phyloP scores from a whole-genome alignment of 53 echinoderm and acorn worm genomes.

The Actinopyga echinites region DNA sequence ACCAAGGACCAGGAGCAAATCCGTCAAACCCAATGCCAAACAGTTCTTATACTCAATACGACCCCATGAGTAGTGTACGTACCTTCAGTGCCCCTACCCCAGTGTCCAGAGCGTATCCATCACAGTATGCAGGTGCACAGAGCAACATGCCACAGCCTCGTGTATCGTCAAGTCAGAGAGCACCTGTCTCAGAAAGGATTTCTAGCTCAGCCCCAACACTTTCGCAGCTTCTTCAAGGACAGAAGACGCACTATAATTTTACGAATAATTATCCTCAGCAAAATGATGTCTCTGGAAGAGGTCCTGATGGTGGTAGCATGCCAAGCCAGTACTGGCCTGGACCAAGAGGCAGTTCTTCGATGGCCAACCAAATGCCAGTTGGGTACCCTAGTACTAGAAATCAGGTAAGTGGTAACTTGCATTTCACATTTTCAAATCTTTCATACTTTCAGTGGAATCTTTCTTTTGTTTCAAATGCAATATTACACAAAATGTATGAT shows the following conservation, averaged over 20 bases:
- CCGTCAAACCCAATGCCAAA: conserved; percentile 58
- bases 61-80: conserved; percentile 65
- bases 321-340: conserved; percentile 33
- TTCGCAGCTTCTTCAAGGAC: conserved; percentile 99
- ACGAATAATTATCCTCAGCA: conserved; percentile 80
- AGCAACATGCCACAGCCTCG: conserved; percentile 39
- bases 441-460: too few species aligned
- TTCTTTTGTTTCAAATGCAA: too few species aligned
- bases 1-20: conserved; percentile 47
- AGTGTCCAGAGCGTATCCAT: conserved; percentile 60
- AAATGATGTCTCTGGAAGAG: conserved; percentile 71
- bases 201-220: conserved; percentile 98
- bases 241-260: conserved; percentile 87
- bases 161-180: conserved; percentile 35
- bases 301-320: conserved; percentile 72
- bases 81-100: conserved; percentile 54
- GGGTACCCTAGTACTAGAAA: conserved; percentile 7
- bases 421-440: too few species aligned
- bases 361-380: conserved; percentile 40
- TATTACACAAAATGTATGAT: too few species aligned
- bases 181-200: conserved; percentile 77
- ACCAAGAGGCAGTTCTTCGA: conserved; percentile 23
- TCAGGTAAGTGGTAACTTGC: not conserved
- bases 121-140: conserved; percentile 50
- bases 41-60: conserved; percentile 83